Evolutionary conservation across 2,113 vertebrate genomes (phyloP).

Genomic region (Scatophagus argus): DNA sequence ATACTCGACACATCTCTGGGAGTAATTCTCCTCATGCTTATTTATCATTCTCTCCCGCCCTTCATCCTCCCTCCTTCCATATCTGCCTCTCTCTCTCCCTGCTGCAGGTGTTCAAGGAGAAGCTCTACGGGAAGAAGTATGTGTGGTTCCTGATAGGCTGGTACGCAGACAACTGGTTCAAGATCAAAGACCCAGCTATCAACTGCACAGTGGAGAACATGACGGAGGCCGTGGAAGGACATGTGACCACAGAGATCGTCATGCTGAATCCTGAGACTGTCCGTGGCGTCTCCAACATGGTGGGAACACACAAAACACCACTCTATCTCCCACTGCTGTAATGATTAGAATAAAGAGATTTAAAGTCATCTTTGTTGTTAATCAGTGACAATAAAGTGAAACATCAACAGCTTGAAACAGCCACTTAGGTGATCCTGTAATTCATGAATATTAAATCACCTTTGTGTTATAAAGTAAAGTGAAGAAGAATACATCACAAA

Average conservation of each 20-base stretch:
- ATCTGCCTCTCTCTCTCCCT: neutral
- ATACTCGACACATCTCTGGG: slow-evolving; percentile 37
- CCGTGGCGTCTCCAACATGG: slow-evolving; percentile 95
- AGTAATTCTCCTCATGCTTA: slow-evolving; percentile 46
- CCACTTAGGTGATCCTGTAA: neutral
- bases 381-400: neutral
- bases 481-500: neutral
- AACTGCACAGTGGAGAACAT: slow-evolving; percentile 97
- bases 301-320: slow-evolving; percentile 59
- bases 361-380: neutral
- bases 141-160: slow-evolving; percentile 98
- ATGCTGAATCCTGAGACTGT: slow-evolving; percentile 97
- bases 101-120: slow-evolving; percentile 94
- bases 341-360: neutral
- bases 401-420: neutral
- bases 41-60: slow-evolving; percentile 41
- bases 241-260: slow-evolving; percentile 97
- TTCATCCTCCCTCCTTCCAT: neutral
- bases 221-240: slow-evolving; percentile 94
- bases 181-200: slow-evolving; percentile 93
- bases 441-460: neutral
- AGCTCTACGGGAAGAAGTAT: slow-evolving; percentile 95
- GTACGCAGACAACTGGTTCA: slow-evolving; percentile 99
- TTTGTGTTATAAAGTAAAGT: neutral
- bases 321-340: neutral